phyloP scores from a whole-genome alignment of 2,888 invertebrate species.

The Pseudococcus viburni region DNA sequence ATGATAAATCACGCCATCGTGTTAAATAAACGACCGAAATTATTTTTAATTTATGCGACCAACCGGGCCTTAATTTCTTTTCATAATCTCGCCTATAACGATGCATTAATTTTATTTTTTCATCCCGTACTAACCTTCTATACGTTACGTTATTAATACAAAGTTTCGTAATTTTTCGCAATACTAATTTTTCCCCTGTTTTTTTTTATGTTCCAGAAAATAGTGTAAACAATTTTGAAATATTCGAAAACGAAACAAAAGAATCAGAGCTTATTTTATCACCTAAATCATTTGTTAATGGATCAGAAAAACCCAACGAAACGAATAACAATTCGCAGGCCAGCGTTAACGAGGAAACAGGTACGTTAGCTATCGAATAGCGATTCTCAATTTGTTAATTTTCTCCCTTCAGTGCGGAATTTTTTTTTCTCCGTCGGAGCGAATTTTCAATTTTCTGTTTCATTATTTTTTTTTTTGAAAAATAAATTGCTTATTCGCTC shows the following conservation, averaged over 20 bases:
- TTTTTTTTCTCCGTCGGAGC: neutral
- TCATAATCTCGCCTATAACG: conserved; percentile 33
- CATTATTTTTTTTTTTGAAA: neutral
- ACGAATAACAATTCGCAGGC: conserved; percentile 53
- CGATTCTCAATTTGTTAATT: neutral
- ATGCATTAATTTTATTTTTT: conserved; percentile 30
- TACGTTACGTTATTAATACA: neutral
- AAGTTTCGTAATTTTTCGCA: neutral
- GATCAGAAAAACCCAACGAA: conserved; percentile 55
- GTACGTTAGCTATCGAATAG: conserved; percentile 8
- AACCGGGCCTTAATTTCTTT: conserved; percentile 37
- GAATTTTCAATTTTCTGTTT: neutral
- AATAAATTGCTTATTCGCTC: neutral
- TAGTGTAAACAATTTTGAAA: conserved; percentile 63
- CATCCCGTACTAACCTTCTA: neutral
- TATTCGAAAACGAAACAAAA: conserved; percentile 62
- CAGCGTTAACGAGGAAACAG: conserved; percentile 52
- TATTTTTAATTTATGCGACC: conserved; percentile 48
- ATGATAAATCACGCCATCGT: conserved; percentile 23
- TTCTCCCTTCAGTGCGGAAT: neutral
- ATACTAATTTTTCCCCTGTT: neutral
- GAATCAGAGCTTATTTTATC: conserved; percentile 65
- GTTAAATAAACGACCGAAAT: conserved; percentile 20
- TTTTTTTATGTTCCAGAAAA: conserved; percentile 54
- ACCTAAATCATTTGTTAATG: conserved; percentile 59